phyloP scores from a whole-genome alignment of 2,113 vertebrate genomes.

The Eulemur macaco region DNA sequence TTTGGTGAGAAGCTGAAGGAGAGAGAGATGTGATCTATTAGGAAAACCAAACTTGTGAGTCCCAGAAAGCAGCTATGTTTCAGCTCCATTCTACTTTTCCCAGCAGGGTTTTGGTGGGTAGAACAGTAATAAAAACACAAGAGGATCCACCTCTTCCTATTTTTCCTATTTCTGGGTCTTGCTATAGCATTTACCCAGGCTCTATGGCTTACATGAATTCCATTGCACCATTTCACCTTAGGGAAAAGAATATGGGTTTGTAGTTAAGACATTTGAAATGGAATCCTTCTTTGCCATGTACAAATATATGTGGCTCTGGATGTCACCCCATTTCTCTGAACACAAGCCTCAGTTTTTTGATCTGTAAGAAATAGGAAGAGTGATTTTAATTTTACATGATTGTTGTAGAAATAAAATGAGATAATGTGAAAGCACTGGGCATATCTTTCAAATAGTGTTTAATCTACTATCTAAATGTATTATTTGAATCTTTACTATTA shows the following conservation, averaged over 20 bases:
- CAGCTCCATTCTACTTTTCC: background rate
- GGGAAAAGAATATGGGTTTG: background rate
- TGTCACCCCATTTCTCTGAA: constrained; percentile 10
- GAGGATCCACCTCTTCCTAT: background rate
- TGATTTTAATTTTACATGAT: background rate
- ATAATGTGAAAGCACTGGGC: background rate
- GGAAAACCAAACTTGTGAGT: background rate
- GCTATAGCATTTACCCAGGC: background rate
- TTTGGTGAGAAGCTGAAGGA: background rate
- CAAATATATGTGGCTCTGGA: background rate
- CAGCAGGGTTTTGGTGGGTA: background rate
- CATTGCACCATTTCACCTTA: background rate
- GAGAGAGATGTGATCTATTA: background rate
- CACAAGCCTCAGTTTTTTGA: background rate
- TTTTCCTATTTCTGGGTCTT: background rate
- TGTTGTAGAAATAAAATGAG: background rate
- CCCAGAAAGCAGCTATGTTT: background rate
- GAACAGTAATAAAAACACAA: background rate
- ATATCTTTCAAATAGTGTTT: background rate
- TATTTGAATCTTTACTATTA: background rate
- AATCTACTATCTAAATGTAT: background rate
- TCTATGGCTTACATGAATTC: background rate
- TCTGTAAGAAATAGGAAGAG: background rate
- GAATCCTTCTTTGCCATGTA: background rate
- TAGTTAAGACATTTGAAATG: background rate